These are phyloP conservation scores for Strigops habroptila DNA, from an alignment of 2,113 vertebrate genomes.

Conservation along the genomic window DNA sequence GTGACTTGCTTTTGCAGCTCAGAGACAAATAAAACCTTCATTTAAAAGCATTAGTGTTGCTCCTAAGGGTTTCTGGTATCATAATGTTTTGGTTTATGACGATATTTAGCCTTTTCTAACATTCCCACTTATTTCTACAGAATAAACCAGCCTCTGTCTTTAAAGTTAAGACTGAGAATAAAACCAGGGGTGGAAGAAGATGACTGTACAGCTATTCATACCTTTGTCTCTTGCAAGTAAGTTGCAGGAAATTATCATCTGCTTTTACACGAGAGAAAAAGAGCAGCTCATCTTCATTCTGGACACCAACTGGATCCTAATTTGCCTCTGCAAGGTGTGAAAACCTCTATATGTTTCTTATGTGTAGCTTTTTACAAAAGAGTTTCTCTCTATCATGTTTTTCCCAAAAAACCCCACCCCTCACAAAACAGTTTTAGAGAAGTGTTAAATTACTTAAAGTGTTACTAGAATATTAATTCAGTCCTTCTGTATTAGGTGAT, in stretches of 20 bases:
- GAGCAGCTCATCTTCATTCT: not conserved
- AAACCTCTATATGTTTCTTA: not conserved
- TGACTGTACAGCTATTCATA: not conserved
- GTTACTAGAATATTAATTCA: not conserved
- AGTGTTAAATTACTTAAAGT: not conserved
- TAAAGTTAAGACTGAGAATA: constrained; percentile 50
- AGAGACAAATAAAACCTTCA: constrained; percentile 80
- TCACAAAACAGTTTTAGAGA: not conserved
- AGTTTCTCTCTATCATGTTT: not conserved
- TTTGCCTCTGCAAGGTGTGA: not conserved
- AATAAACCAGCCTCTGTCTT: constrained; percentile 64
- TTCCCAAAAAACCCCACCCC: not conserved
- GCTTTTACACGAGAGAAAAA: not conserved
- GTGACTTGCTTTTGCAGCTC: constrained; percentile 76
- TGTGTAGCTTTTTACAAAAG: not conserved
- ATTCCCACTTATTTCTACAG: constrained; percentile 71
- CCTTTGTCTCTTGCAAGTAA: not conserved
- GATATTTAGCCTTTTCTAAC: constrained; percentile 72
- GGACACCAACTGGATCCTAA: not conserved
- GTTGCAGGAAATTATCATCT: not conserved
- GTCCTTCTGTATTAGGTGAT: not conserved
- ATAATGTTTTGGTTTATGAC: constrained; percentile 79
- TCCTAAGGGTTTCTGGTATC: constrained; percentile 77
- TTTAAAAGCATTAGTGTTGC: constrained; percentile 79
- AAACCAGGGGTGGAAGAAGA: constrained; percentile 34